Base-by-base conservation (phyloP, 1,140 invertebrate genomes). In the Drosophila teissieri region DNA sequence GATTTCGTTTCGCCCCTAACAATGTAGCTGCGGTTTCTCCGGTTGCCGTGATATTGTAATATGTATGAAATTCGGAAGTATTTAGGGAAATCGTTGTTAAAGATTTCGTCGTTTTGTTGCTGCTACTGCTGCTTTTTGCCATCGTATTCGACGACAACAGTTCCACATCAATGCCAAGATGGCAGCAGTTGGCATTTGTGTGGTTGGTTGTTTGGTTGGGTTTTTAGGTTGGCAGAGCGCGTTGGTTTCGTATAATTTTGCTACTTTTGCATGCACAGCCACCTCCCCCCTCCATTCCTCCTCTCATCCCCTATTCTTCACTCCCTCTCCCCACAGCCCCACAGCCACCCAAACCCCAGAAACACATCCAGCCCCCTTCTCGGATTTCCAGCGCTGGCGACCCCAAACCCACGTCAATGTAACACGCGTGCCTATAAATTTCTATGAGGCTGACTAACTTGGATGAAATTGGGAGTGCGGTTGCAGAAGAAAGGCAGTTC, bases 21-120 rank as follows among this genome's bases (percentile, higher is more conserved):
- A 76, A 79, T 86, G 82, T 82, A 62, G 69, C 58, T 73, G 73
- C 39, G 78, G 77, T 70, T 86, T 37, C 77, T 60, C 64, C 63
- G 36, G 31, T 40, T 74, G 69, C 70, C 51, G 58, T 82, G 79
- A 83, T 82, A 83, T 79, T 86, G 83, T 86, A 88, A 85, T 85
- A 89, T 85, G 68, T 68, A 80, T 80, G 80, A 89, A 89, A 89
- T 84, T 89, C 81, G 85, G 80, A 83, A 90, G 85, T 89, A 89
- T 89, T 89, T 89, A 89, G 80, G 85, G 85, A 89, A 89, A 90
- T 90, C 85, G 85, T 85, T 89, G 85, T 68, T 84, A 81, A 84
- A 84, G 78, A 89, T 89, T 90, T 88, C 75, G 82, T 69, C 75
- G 74, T 64, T 78, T 62, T 58, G 11, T 12, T 39, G 14, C 37